These are phyloP conservation scores for Rhegmatorhina hoffmannsi DNA, from an alignment of 2,113 vertebrate genomes.

Conservation along the genomic window DNA sequence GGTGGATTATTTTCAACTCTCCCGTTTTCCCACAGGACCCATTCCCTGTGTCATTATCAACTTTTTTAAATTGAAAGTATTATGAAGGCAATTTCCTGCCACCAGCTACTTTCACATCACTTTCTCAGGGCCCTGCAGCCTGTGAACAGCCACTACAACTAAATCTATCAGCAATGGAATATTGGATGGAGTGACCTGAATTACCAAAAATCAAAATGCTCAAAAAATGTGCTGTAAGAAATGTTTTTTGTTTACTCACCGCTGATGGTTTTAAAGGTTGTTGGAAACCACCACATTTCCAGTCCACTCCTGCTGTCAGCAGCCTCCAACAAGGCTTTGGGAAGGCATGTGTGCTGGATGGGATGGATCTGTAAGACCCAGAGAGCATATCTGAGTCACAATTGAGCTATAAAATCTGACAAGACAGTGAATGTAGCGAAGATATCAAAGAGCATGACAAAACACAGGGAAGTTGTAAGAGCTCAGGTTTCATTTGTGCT, in stretches of 20 bases:
- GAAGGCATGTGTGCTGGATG: fast-evolving
- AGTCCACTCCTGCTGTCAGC: not conserved
- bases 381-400: not conserved
- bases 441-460: not conserved
- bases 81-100: constrained; percentile 55
- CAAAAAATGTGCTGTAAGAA: not conserved
- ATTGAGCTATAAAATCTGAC: not conserved
- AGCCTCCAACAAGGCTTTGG: not conserved
- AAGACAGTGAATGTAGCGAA: not conserved
- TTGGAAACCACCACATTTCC: not conserved
- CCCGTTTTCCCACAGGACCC: constrained; percentile 10
- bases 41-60: constrained; percentile 32
- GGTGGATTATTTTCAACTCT: constrained; percentile 22
- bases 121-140: constrained; percentile 15
- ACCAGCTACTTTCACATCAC: constrained; percentile 6
- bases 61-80: constrained; percentile 39
- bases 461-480: not conserved
- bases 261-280: not conserved
- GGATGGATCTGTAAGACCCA: not conserved
- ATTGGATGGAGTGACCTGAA: not conserved
- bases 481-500: not conserved
- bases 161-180: fast-evolving
- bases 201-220: not conserved
- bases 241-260: not conserved
- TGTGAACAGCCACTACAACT: not conserved